Base-by-base conservation (phyloP, 2,113 vertebrate species). In the chimpanzee (Pan troglodytes) region DNA sequence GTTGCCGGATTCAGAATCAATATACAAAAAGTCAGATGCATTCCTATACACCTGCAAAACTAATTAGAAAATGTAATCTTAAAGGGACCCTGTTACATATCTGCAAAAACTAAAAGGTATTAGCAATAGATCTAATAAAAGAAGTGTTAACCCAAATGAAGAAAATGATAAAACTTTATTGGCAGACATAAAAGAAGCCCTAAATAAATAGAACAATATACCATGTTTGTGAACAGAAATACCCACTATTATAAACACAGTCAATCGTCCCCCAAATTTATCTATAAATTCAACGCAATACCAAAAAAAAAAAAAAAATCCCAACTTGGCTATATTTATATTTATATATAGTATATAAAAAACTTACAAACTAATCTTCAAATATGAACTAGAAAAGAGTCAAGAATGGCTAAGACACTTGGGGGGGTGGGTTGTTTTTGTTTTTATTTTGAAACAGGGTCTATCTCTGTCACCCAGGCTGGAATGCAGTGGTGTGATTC, bases 121-220 rank as follows among this genome's bases (percentile, higher is more conserved):
- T 88, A 79, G 16, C 13, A 96, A 48, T 48, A 22, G 12, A 25
- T 57, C 52, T 82, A 84, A 27, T 78, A 91, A 91, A 61, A 95
- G 32, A 88, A 96, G 16, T n/a, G 0, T 80, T 83, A 22, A 91
- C 40, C 18, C 27, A 95, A 27, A 38, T 50, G 32, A 48, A 91
- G 52, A 84, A 82, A 86, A 90, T 64, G 43, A 64, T 79, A 94
- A 82, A 90, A 94, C 16, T 40, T 93, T 32, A 84, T 72, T 79
- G 45, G 84, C 48, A 22, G 55, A 32, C 17, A 84, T 90, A 8
- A 76, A n/a, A 72, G 85, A 84, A 35, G 10, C 6, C 48, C 81
- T 78, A 84, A 88, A 61, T 80, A 70, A 91, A 95, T 78, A 64
- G 50, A 70, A 7, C 27, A 68, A 81, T 82, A 70, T 90, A 32